phyloP scores from a whole-genome alignment of 2,888 invertebrate genomes.

The Meiosimyza platycephala region DNA sequence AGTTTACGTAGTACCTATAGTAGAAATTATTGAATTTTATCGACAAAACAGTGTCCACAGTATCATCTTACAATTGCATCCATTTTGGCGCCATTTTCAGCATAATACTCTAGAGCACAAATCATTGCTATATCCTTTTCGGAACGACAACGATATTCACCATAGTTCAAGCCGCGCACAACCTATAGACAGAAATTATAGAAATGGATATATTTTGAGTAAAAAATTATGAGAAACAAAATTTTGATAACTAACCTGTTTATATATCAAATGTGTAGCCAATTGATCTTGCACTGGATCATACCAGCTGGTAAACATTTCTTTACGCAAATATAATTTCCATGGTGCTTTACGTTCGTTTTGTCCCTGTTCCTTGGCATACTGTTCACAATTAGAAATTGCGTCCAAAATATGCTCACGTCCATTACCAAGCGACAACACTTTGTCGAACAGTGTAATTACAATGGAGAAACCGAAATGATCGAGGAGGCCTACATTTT shows the following conservation, averaged over 20 bases:
- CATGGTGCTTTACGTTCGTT: conserved; percentile 88
- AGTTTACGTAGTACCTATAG: conserved; percentile 52
- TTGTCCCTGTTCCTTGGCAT: conserved; percentile 89
- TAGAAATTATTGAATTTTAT: neutral
- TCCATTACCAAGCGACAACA: conserved; percentile 88
- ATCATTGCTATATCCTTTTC: conserved; percentile 90
- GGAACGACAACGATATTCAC: conserved; percentile 87
- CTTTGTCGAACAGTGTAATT: conserved; percentile 89
- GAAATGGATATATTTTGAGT: neutral
- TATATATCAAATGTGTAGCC: conserved; percentile 90
- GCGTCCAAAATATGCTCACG: conserved; percentile 96
- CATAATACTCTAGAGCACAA: conserved; percentile 90
- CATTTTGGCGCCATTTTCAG: conserved; percentile 80
- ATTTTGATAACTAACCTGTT: conserved; percentile 75
- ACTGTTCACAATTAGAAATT: conserved; percentile 95
- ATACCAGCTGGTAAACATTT: conserved; percentile 94
- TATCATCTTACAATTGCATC: conserved; percentile 72
- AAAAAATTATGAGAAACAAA: no score
- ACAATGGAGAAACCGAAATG: conserved; percentile 93
- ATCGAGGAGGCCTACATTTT: conserved; percentile 81
- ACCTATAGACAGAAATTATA: conserved; percentile 60
- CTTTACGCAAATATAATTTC: conserved; percentile 87
- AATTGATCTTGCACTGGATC: conserved; percentile 83
- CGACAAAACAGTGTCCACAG: neutral
- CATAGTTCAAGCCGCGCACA: conserved; percentile 87